Conservation (phyloP, 2,113 vertebrate species). For the Mesoclemmys tuberculata region DNA sequence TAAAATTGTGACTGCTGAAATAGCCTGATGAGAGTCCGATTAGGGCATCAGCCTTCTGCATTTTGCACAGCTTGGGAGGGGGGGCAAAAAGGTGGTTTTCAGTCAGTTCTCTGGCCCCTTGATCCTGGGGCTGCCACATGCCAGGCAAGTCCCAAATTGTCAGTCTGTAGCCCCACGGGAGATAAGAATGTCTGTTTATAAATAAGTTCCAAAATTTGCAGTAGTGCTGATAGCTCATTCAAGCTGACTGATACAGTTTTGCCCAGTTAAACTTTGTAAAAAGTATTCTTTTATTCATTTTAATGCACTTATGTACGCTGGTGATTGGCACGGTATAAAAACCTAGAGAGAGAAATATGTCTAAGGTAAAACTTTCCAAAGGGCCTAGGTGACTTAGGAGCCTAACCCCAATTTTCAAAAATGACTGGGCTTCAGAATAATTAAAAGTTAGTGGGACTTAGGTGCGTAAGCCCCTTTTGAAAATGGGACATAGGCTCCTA, state of each 20-base stretch:
- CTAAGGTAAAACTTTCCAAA: not conserved
- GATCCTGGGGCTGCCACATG: not conserved
- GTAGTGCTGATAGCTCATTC: not conserved
- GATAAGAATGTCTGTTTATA: not conserved
- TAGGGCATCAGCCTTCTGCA: not conserved
- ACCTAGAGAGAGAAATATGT: not conserved
- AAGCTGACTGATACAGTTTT: not conserved
- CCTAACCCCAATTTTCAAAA: not conserved
- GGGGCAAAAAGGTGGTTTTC: not conserved
- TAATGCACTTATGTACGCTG: not conserved
- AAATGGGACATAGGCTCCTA: not conserved
- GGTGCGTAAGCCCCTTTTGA: too few relatives aligned
- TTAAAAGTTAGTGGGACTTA: not conserved
- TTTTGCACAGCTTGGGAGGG: not conserved
- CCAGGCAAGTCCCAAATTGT: not conserved
- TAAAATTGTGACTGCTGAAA: not conserved
- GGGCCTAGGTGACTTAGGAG: not conserved
- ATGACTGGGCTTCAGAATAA: not conserved
- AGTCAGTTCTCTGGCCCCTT: not conserved
- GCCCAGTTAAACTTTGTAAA: not conserved
- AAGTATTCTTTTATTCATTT: not conserved
- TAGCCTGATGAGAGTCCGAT: not conserved
- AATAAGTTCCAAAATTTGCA: slow-evolving; percentile 18
- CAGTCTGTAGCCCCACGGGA: not conserved
- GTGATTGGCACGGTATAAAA: slow-evolving; percentile 5